Evolutionary conservation across 2,113 vertebrate species (phyloP).

Genomic region (Sander lucioperca): DNA sequence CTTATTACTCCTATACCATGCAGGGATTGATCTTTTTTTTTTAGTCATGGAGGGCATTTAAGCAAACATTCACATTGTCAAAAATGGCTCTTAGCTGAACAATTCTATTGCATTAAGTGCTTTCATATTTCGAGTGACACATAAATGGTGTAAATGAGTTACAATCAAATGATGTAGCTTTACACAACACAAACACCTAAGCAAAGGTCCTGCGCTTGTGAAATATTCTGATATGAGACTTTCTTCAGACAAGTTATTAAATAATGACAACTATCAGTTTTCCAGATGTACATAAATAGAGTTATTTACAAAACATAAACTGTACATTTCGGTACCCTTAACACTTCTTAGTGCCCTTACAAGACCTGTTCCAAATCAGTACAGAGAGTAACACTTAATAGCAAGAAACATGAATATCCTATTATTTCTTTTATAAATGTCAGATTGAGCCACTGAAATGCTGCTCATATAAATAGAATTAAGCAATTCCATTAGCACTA

Average conservation of each 20-base stretch:
- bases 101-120: conserved; percentile 53
- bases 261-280: conserved; percentile 26
- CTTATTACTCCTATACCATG: neutral
- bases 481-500: conserved; percentile 6
- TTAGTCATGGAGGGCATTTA: conserved; percentile 40
- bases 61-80: conserved; percentile 74
- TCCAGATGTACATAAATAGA: conserved; percentile 74
- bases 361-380: conserved; percentile 3
- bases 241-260: conserved; percentile 13
- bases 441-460: conserved; percentile 11
- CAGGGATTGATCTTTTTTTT: conserved; percentile 14
- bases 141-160: neutral
- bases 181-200: neutral
- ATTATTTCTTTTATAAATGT: neutral
- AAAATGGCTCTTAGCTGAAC: conserved; percentile 60
- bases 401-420: neutral
- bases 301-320: conserved; percentile 78
- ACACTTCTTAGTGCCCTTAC: conserved; percentile 28
- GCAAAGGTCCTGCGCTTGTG: neutral
- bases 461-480: conserved; percentile 7
- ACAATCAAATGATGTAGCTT: neutral
- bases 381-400: conserved; percentile 23
- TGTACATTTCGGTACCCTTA: conserved; percentile 64
- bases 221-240: conserved; percentile 31
- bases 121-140: conserved; percentile 32